phyloP scores from a whole-genome alignment of 2,797 vertebrate species.

The Darevskia nairensis region DNA sequence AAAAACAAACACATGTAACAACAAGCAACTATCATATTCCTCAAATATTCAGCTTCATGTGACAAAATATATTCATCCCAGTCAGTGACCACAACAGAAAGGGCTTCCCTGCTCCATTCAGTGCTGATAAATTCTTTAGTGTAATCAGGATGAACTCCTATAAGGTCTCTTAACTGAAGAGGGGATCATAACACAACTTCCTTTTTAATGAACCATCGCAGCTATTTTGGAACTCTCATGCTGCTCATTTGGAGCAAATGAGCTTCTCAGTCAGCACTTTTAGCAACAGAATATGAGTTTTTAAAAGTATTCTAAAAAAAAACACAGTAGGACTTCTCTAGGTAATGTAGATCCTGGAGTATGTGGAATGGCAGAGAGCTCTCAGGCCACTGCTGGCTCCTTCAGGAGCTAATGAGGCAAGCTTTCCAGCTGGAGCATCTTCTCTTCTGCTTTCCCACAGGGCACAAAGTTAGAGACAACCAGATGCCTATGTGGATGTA shows the following conservation, averaged over 20 bases:
- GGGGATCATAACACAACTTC: not conserved
- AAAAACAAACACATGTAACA: constrained; percentile 9
- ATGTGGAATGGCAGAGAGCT: not conserved
- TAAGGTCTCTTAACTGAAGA: not conserved
- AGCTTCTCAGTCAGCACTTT: not conserved
- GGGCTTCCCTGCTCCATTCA: not conserved
- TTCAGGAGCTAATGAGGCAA: not conserved
- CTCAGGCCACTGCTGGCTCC: not conserved
- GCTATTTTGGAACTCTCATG: not conserved
- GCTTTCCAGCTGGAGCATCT: too few species aligned
- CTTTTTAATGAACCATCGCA: not conserved
- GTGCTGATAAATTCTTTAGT: not conserved
- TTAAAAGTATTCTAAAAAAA: not conserved
- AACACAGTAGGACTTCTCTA: not conserved
- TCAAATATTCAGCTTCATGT: not conserved
- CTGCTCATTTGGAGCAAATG: not conserved
- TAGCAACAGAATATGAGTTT: not conserved
- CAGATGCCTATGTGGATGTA: not conserved
- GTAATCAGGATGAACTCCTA: not conserved
- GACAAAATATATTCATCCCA: not conserved
- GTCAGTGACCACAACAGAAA: not conserved
- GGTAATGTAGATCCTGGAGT: not conserved
- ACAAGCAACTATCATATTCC: constrained; percentile 6
- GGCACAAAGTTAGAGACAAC: not conserved
- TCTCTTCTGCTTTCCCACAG: too few species aligned